A percentile compares a stretch with the other conserved stretches of the same genome.
phyloP scores from a whole-genome alignment of 1,140 invertebrate species.

The Drosophila equinoxialis region DNA sequence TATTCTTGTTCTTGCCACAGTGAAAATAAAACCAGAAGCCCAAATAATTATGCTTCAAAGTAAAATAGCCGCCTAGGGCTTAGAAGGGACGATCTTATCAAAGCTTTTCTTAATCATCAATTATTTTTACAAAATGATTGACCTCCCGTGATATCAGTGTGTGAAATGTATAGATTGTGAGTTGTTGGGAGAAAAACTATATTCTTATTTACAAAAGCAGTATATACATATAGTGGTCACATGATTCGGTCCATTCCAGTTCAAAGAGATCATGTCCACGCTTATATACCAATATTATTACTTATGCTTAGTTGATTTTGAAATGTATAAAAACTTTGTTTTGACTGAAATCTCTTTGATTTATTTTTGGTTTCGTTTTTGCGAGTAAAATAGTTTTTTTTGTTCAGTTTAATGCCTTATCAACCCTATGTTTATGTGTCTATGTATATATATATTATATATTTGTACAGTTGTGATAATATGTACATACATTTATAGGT shows the following conservation, averaged over 20 bases:
- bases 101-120: neutral
- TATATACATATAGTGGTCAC: too few species aligned
- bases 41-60: neutral
- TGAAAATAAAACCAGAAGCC: neutral
- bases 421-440: neutral
- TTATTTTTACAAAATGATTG: neutral
- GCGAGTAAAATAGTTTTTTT: too few species aligned
- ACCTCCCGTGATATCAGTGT: neutral
- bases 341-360: too few species aligned
- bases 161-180: too few species aligned
- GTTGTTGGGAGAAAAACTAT: too few species aligned
- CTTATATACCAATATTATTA: too few species aligned
- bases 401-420: neutral
- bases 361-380: too few species aligned
- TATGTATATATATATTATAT: neutral
- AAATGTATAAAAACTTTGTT: neutral
- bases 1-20: too few species aligned
- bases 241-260: too few species aligned
- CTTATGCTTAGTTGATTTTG: neutral
- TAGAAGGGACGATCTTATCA: neutral
- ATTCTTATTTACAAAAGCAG: too few species aligned
- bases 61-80: neutral
- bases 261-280: too few species aligned
- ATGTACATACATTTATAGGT: neutral
- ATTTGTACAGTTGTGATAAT: slow-evolving; percentile 5